Evolutionary conservation across 2,797 vertebrate species (phyloP).

Genomic region (Morus bassanus): DNA sequence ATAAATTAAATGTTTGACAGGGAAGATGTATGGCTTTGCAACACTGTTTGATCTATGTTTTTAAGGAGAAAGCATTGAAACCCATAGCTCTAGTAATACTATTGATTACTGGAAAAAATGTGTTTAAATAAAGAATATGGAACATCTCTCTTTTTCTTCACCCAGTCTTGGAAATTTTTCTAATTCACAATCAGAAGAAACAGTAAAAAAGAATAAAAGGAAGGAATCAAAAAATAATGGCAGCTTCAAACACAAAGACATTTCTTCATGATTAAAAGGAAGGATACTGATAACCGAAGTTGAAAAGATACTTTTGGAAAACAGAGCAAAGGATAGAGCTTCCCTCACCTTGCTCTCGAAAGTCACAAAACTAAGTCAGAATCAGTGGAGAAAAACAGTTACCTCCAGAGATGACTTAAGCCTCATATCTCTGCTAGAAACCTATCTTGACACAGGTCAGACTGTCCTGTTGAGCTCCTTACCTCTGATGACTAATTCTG

Average conservation of each 20-base stretch:
- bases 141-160: background rate
- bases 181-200: constrained; percentile 20
- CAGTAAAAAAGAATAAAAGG: background rate
- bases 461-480: constrained; percentile 12
- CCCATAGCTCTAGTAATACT: constrained; percentile 17
- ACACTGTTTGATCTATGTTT: constrained; percentile 50
- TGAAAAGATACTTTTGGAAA: constrained; percentile 7
- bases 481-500: constrained; percentile 41
- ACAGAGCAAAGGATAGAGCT: background rate
- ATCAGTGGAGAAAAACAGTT: background rate
- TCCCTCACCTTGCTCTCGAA: background rate
- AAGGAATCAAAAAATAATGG: background rate
- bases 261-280: constrained; percentile 15
- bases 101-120: constrained; percentile 34
- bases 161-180: background rate
- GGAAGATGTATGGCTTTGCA: constrained; percentile 52
- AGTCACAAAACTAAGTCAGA: background rate
- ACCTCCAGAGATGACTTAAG: background rate
- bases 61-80: constrained; percentile 62
- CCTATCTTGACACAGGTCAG: constrained; percentile 6
- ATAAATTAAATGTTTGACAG: constrained; percentile 69
- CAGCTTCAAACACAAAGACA: background rate
- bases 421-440: background rate
- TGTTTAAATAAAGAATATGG: constrained; percentile 52
- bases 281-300: background rate